Evolutionary conservation across 2,888 invertebrate genomes (phyloP).

Genomic region (Drosophila anceps): DNA sequence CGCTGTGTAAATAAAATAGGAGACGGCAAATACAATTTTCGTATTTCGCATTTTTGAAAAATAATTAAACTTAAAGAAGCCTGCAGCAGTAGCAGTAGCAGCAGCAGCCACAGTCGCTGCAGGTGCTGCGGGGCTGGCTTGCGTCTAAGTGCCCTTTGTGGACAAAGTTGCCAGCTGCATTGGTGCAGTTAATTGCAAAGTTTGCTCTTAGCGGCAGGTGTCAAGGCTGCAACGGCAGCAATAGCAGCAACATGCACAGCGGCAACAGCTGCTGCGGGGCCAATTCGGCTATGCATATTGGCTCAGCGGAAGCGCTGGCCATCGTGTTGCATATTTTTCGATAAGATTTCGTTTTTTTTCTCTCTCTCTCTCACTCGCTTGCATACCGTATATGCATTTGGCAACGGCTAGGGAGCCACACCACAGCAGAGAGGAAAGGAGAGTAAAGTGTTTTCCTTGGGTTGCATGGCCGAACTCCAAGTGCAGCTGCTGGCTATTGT

Average conservation of each 20-base stretch:
- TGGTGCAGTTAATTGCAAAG: constrained; percentile 75
- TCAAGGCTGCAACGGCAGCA: constrained; percentile 56
- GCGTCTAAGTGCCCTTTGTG: constrained; percentile 41
- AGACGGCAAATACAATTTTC: constrained; percentile 79
- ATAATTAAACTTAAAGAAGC: constrained; percentile 78
- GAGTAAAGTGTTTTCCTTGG: background rate
- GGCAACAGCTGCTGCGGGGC: constrained; percentile 33
- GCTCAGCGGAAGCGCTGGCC: constrained; percentile 26
- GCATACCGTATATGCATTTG: constrained; percentile 7
- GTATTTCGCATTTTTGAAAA: constrained; percentile 78
- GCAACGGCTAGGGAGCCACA: too few relatives aligned
- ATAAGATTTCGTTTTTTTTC: constrained; percentile 54
- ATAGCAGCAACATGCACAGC: constrained; percentile 7
- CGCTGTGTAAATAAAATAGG: constrained; percentile 81
- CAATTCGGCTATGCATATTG: constrained; percentile 5
- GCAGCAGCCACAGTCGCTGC: background rate
- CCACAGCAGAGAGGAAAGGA: background rate
- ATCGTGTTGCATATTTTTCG: constrained; percentile 58
- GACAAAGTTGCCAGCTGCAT: constrained; percentile 69
- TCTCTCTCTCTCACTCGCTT: background rate
- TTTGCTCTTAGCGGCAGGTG: constrained; percentile 62
- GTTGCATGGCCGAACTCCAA: background rate
- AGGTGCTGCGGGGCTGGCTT: background rate
- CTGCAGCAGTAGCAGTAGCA: constrained; percentile 16
- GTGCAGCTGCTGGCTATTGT: background rate